Base-by-base conservation (phyloP, 2,888 invertebrate genomes). In the Morpho achilles region DNA sequence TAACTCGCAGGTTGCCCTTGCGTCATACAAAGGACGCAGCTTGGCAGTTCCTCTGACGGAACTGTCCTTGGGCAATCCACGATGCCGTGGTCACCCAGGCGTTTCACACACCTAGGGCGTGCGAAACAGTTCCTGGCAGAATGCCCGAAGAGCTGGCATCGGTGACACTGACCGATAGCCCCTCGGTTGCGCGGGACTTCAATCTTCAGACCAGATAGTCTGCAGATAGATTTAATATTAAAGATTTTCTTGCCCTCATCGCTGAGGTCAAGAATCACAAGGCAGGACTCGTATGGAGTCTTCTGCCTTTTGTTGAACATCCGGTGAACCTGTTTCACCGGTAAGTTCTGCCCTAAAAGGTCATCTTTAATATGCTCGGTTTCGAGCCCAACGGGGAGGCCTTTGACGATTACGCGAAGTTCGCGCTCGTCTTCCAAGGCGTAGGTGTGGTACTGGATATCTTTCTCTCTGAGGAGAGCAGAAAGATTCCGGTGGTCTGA, bases 401-500 rank as follows among this genome's bases (percentile, higher is more conserved):
- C 49, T 7, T 16, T 23, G 3, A 56, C 46, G 8, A 56, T 56
- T 0, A 50, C 50, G 9, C 49, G 40, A 0, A 56, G 32, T 2
- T 42, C 23, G 39, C 59, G 59, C 40, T 59, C 60, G 3, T 60
- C 60, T 1, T 56, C 45, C 0, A 60, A 50, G 3, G 56, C 60
- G 16, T 56, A 56, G 1, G 52, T 52, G 9, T 52, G 45, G 1
- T 23, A 59, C 0, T 39, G 45, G 6, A 53, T n/a, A 0, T 44
- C 39, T 0, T 23, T 23, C 2, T 9, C 10, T 1, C 44, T 23
- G 2, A 59, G 44, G 7, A 46, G n/a, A 7, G 8, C 4, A 0
- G 56, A 51, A 1, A 59, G 7, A 0, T 1, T 1, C 0, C 59
- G 44, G 32, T 59, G 52, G 16, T 55, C 56, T 5, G 10, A 5